Conservation (phyloP, 64 coral and sea anemone genomes). For the Montipora foliosa region DNA sequence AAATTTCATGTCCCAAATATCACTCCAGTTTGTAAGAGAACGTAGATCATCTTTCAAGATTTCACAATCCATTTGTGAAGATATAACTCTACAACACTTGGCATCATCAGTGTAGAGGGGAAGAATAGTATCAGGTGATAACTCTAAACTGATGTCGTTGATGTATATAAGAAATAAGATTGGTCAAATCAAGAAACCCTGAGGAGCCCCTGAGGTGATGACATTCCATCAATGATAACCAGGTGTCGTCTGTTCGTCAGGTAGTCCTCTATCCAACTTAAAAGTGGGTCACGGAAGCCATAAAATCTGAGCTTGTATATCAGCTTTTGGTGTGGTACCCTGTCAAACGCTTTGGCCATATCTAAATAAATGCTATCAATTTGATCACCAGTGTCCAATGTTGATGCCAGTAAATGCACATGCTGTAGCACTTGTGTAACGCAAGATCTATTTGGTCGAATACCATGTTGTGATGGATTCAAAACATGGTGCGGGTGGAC, state of each 20-base stretch:
- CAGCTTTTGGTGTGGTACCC: neutral
- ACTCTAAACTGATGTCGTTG: neutral
- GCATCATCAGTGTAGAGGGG: slow-evolving; percentile 13
- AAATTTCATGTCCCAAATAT: neutral
- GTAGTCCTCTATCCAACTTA: neutral
- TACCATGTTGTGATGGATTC: no score
- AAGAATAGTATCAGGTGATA: neutral
- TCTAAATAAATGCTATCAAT: neutral
- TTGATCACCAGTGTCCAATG: neutral
- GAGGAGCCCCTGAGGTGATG: slow-evolving; percentile 22
- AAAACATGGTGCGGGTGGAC: no score
- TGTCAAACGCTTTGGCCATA: neutral
- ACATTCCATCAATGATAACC: neutral
- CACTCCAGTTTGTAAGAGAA: neutral
- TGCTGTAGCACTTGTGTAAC: no score
- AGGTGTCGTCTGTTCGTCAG: neutral
- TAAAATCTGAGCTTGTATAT: neutral
- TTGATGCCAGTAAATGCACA: neutral
- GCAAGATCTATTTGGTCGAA: no score
- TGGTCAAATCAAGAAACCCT: slow-evolving; percentile 1
- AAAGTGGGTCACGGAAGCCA: neutral
- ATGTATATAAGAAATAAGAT: slow-evolving; percentile 18
- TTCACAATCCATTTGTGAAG: neutral
- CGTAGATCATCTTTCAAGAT: neutral
- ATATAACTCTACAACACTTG: neutral